Evolutionary conservation across 1,140 invertebrate genomes (phyloP), one percentile per base, ranked within the genome.

Genomic region (Drosophila auraria): DNA sequence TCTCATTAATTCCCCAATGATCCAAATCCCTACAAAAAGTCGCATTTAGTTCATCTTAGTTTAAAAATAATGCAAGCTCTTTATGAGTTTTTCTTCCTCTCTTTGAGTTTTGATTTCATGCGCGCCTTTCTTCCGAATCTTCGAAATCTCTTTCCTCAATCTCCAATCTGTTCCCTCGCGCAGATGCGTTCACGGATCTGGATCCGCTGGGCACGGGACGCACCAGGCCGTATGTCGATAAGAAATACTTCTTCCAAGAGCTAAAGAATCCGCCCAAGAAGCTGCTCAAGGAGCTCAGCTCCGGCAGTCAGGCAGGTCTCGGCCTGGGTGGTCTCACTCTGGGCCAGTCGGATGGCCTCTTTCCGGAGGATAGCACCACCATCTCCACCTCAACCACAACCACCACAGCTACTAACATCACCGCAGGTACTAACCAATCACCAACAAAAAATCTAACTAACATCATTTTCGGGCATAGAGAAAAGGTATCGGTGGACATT

Each of bases 211-310:
- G 97, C 89, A 97, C 97, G 76, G 97, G 97, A 81, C 95, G 96
- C 92, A 97, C 95, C 93, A 97, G 97, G 93, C 97, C 97, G 50
- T 98, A 98, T 94, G 95, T 98, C 82, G 97, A 98, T 94, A 98
- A 98, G 94, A 98, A 98, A 95, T 97, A 98, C 93, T 98, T 98
- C 94, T 98, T 98, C 94, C 97, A 97, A 94, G 97, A 98, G 89
- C 94, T 98, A 72, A 98, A 98, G 94, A 98, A 98, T 94, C 97
- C 97, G 72, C 97, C 97, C 59, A 97, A 97, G 94, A 98, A 97
- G 94, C 95, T 97, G 20, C 94, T 98, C 50, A 98, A 98, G 94
- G 97, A 98, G 93, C 94, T 98, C 82, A 91, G 92, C 73, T 74
- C 69, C 68, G 71, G 71, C 57, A 87, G 74, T 60, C 84, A 83